These are phyloP conservation scores for Clamator glandarius DNA, from an alignment of 2,797 vertebrate species.

Conservation along the genomic window DNA sequence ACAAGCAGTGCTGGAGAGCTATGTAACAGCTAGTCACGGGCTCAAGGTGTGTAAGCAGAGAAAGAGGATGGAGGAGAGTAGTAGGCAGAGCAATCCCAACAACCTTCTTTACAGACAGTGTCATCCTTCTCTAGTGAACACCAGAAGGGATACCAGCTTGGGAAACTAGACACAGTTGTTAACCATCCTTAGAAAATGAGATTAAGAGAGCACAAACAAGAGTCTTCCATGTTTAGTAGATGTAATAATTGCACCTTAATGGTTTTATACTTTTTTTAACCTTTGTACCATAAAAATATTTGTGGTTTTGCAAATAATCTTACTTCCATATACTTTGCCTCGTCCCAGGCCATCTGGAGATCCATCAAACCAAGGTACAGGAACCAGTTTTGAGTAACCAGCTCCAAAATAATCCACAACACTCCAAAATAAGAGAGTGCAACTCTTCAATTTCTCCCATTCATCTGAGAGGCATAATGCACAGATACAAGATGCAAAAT, in stretches of 20 bases:
- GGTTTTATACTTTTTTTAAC: neutral
- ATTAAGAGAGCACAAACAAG: neutral
- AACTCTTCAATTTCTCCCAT: neutral
- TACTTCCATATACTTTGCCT: no score
- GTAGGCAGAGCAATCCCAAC: neutral
- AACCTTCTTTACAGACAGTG: neutral
- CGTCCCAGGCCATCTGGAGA: neutral
- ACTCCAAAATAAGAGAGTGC: neutral
- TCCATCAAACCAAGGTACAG: neutral
- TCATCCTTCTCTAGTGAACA: neutral
- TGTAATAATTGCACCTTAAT: neutral
- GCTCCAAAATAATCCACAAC: neutral
- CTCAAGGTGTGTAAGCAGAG: neutral
- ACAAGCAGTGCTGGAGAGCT: neutral
- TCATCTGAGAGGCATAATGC: neutral
- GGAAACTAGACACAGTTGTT: neutral
- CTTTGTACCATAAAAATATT: neutral
- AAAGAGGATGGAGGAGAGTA: neutral
- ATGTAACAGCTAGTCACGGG: fast-evolving
- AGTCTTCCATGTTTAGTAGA: neutral
- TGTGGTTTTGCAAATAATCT: neutral
- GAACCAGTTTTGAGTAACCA: neutral
- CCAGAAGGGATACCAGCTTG: neutral
- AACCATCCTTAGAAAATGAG: neutral
- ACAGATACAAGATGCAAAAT: neutral